Evolutionary conservation across 2,888 invertebrate genomes (phyloP), one percentile per base, ranked within the genome.

Genomic region (Pachycephus smyrnensis): DNA sequence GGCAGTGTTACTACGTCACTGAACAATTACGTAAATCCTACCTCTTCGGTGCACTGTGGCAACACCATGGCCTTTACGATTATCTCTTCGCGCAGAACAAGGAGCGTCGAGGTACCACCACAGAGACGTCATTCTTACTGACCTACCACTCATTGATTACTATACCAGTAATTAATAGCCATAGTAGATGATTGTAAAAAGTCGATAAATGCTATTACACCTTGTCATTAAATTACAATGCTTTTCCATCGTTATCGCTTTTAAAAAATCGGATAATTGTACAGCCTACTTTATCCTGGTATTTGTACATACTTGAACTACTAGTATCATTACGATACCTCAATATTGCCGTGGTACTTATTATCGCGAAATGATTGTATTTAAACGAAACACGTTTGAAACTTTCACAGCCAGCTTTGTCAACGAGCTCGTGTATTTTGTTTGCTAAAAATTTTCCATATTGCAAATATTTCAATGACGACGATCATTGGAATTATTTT

Each of bases 1-100:
- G 69, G 15, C 69, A 71, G 15, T 82, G 82, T 77, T 77, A 73
- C 31, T 71, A 73, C 69, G 78, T 79, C 31, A 76, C 78, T 32
- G 82, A 80, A 55, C 73, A 80, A 23, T 68, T 80, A 23, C 77
- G 80, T 55, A 79, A 82, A 33, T 77, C 82, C 30, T 69, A 82
- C 23, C 68, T 82, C 69, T 82, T 82, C 36, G 82, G 82, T 6
- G 77, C 82, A 68, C 40, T 82, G 11, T 82, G 82, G 80, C 82
- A 82, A n/a, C 82, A 82, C 75, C 82, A 82, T 36, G 80, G 80
- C 12, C 82, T 82, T 68, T 77, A 82, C 77, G 82, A 82, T 77
- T 82, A 80, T 75, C 79, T 82, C 80, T 82, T 82, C 82, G 69
- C 76, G 31, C 76, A 76, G 68, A 76, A 35, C 69, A 76, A 77